Conservation (phyloP, 1,140 invertebrate species). For the Onthophagus taurus region DNA sequence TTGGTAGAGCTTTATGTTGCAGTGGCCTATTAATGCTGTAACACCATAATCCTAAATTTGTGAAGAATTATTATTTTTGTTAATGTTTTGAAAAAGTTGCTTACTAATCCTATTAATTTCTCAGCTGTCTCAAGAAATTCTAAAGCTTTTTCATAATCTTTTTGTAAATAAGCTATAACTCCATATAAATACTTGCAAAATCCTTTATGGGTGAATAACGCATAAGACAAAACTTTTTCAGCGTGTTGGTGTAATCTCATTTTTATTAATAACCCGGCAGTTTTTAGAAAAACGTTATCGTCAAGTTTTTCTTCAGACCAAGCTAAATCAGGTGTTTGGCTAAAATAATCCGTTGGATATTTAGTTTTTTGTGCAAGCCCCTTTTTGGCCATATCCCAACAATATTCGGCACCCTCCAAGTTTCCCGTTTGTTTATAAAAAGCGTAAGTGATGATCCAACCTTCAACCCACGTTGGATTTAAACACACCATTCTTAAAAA, state of each 20-base stretch:
- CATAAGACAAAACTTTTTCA: conserved; percentile 24
- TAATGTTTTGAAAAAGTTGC: neutral
- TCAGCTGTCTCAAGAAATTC: conserved; percentile 26
- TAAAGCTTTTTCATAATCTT: conserved; percentile 27
- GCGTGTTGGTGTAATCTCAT: conserved; percentile 24
- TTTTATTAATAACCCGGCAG: conserved; percentile 27
- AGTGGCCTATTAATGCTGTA: conserved; percentile 25
- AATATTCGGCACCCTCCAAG: conserved; percentile 25
- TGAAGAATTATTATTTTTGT: neutral
- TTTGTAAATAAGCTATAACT: conserved; percentile 23
- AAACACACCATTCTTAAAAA: conserved; percentile 23
- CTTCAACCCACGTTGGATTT: conserved; percentile 25
- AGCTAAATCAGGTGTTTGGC: conserved; percentile 22
- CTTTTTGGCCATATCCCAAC: conserved; percentile 24
- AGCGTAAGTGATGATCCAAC: conserved; percentile 25
- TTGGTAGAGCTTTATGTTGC: conserved; percentile 18
- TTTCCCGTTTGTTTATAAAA: conserved; percentile 25
- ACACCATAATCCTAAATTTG: conserved; percentile 24
- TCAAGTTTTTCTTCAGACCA: conserved; percentile 26
- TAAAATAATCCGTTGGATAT: conserved; percentile 21
- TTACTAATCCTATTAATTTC: conserved; percentile 21
- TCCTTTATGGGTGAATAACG: conserved; percentile 17
- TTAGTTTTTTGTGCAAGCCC: too few species aligned
- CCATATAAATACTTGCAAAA: conserved; percentile 29
- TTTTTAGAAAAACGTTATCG: conserved; percentile 23